phyloP scores from a whole-genome alignment of 1,140 invertebrate species.

The Oedothorax gibbosus region DNA sequence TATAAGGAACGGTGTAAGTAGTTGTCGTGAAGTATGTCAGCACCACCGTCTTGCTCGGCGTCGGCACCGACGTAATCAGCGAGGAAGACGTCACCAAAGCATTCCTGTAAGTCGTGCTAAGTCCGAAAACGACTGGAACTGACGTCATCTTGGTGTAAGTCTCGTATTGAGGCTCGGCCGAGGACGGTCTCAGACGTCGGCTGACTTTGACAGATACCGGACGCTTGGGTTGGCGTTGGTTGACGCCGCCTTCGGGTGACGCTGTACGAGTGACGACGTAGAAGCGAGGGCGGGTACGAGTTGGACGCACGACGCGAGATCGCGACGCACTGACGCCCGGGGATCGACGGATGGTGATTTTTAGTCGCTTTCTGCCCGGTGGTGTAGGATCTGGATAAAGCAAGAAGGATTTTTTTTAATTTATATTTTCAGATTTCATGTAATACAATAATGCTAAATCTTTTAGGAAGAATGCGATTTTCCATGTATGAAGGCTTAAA shows the following conservation, averaged over 20 bases:
- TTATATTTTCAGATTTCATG: background rate
- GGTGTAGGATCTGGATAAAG: background rate
- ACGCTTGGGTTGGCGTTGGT: constrained; percentile 6
- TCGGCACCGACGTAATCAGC: constrained; percentile 2
- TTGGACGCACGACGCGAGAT: constrained; percentile 28
- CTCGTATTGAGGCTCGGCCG: constrained; percentile 29
- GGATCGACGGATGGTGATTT: constrained; percentile 53
- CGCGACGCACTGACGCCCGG: constrained; percentile 23
- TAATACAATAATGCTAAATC: too few relatives aligned
- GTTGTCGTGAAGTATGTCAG: constrained; percentile 64
- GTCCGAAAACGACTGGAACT: constrained; percentile 59
- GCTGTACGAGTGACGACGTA: constrained; percentile 63
- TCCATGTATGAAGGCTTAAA: too few relatives aligned
- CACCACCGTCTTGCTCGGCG: constrained; percentile 41
- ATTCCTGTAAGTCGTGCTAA: constrained; percentile 57
- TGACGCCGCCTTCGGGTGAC: constrained; percentile 21
- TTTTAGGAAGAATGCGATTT: too few relatives aligned
- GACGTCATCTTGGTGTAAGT: constrained; percentile 57
- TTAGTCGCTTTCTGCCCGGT: constrained; percentile 40
- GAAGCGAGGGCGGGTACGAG: constrained; percentile 59
- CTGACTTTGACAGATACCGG: constrained; percentile 56
- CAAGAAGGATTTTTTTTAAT: background rate
- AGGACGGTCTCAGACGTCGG: constrained; percentile 19
- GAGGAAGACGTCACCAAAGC: constrained; percentile 46
- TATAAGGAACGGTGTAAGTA: constrained; percentile 64